These are phyloP conservation scores for Anarrhichthys ocellatus DNA, from an alignment of 2,113 vertebrate species.

Conservation along the genomic window DNA sequence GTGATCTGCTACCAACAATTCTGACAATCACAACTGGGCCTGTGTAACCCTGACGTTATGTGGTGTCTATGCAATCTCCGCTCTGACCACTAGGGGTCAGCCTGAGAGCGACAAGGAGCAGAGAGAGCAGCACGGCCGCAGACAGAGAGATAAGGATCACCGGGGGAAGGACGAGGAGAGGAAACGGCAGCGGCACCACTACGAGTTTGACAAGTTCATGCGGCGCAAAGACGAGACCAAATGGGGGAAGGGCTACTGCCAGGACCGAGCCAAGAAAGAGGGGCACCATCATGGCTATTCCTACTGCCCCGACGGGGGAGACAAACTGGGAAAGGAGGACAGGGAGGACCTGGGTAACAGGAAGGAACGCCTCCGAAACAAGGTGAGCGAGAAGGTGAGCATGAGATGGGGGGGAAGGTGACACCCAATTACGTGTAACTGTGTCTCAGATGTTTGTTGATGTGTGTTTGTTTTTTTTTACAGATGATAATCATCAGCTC, in stretches of 20 bases:
- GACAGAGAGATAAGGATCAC: constrained; percentile 90
- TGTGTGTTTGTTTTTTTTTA: neutral
- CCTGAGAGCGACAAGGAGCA: constrained; percentile 92
- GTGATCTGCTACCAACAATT: neutral
- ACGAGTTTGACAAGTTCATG: constrained; percentile 90
- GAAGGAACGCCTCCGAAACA: constrained; percentile 93
- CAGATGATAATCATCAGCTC: neutral
- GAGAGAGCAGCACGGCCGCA: constrained; percentile 87
- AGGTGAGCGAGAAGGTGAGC: constrained; percentile 88
- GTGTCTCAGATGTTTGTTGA: neutral
- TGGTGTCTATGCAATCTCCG: constrained; percentile 1
- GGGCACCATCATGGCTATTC: constrained; percentile 86
- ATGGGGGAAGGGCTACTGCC: constrained; percentile 91
- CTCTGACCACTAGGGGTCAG: constrained; percentile 83
- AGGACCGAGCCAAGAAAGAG: constrained; percentile 91
- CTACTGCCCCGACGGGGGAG: constrained; percentile 85
- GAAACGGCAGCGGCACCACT: constrained; percentile 90
- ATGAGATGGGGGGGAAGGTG: constrained; percentile 49
- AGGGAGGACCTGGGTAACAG: constrained; percentile 88
- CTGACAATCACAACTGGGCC: neutral
- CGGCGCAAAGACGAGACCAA: constrained; percentile 92
- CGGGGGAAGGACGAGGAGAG: constrained; percentile 87
- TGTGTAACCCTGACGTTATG: too few relatives aligned
- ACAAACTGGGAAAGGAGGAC: constrained; percentile 90
- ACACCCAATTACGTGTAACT: neutral